Conservation (phyloP, 2,113 vertebrate species). For the Pelecanus crispus region DNA sequence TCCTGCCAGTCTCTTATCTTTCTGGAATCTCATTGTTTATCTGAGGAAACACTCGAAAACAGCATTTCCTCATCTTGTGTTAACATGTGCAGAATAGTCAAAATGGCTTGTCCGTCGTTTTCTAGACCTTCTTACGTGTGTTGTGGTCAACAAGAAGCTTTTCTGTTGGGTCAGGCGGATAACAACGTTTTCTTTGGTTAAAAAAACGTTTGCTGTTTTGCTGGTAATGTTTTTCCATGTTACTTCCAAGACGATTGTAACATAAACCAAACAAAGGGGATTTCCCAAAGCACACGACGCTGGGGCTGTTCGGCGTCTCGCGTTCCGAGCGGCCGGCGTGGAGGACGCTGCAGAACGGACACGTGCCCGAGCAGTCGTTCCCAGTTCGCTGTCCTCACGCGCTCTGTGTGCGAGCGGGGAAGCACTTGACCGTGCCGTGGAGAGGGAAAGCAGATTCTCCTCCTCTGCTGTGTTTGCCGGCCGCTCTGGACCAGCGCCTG, state of each 20-base stretch:
- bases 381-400: fast-evolving
- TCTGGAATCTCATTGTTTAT: neutral
- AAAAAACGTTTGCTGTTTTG: neutral
- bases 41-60: neutral
- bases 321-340: fast-evolving
- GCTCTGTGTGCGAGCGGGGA: neutral
- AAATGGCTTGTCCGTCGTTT: fast-evolving
- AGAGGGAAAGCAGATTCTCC: neutral
- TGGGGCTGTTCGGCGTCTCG: fast-evolving
- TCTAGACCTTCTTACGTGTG: no score
- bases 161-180: neutral
- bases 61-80: neutral
- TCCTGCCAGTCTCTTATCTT: neutral
- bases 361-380: neutral
- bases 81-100: neutral
- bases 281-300: neutral
- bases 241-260: neutral
- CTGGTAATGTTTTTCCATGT: neutral
- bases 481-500: fast-evolving
- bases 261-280: neutral
- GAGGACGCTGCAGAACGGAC: neutral
- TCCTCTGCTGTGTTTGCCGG: neutral
- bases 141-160: neutral
- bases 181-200: neutral
- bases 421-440: fast-evolving